Percentiles rank a stretch among this genome's conserved stretches.
These are phyloP conservation scores for Acanthisitta chloris DNA, from an alignment of 2,113 vertebrate genomes.

Conservation along the genomic window DNA sequence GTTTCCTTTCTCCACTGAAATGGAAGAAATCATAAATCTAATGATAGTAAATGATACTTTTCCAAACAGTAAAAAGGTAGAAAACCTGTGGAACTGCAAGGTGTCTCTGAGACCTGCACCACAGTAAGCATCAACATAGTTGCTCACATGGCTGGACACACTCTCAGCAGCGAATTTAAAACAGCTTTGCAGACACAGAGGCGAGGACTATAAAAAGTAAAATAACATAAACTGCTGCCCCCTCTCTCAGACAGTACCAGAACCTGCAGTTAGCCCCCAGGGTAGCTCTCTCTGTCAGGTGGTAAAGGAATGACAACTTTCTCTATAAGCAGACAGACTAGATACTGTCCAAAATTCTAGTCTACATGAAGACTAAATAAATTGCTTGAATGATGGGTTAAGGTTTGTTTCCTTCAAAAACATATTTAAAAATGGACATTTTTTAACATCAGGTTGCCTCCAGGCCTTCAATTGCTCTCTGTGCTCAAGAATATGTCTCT, in stretches of 20 bases:
- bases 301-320: background rate
- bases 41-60: background rate
- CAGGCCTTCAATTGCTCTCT: background rate
- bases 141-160: background rate
- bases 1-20: background rate
- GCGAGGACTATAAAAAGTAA: background rate
- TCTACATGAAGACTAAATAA: slow-evolving; percentile 3
- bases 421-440: background rate
- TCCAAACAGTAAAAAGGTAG: background rate
- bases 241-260: background rate
- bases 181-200: background rate
- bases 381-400: background rate
- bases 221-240: background rate
- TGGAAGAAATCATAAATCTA: background rate
- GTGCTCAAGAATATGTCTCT: background rate
- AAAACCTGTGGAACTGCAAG: background rate
- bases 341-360: background rate
- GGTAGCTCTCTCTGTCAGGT: background rate
- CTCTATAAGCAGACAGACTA: background rate
- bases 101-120: background rate
- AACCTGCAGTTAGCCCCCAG: background rate
- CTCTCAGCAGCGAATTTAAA: background rate
- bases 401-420: background rate
- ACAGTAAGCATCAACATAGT: background rate
- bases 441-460: background rate